Evolutionary conservation across 2,797 vertebrate genomes (phyloP), one percentile per base, ranked within the genome.

Genomic region (Poeciliopsis presidionis): DNA sequence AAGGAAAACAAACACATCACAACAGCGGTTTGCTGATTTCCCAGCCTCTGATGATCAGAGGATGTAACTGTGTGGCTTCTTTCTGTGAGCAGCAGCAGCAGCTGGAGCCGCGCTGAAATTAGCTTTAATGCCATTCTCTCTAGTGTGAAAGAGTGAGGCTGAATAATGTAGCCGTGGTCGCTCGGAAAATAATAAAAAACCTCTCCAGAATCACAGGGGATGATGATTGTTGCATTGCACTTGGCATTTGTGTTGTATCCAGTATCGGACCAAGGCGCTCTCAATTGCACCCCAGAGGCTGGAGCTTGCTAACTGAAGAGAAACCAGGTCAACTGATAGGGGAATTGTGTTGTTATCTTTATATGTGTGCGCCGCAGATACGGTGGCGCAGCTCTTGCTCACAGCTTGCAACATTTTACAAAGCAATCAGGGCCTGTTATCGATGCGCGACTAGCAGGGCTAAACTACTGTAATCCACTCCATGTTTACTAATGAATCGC

Each of bases 281-380:
- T 91, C 92, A 92, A 93, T 91, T 91, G 92, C 88, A 86, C 91
- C 92, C 93, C 41, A 85, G 92, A 90, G 93, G 91, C 85, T 71
- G 83, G 45, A 72, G 90, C 89, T 78, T 53, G 88, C 91, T 92
- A 90, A 92, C 91, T 85, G 91, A 89, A 90, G 91, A 91, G 91
- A 93, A 93, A 92, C 87, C 93, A 90, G 93, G 93, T 93, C 93
- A 92, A 88, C 90, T 86, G 91, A 89, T 90, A 76, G 87, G 92
- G 93, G 93, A 92, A 91, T 92, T 84, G 89, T 87, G 87, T 79
- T 78, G 90, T 93, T 94, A 92, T 94, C 92, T 94, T 89, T 88
- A 87, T 91, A 89, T 87, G 90, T 89, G 91, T 82, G 84, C 5
- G 85, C 87, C 81, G 88, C 87, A 88, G 86, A 89, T 87, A 82